A percentile compares a stretch with the other conserved stretches of the same genome.
Conservation (phyloP, 2,113 vertebrate species). For the Chloebia gouldiae region DNA sequence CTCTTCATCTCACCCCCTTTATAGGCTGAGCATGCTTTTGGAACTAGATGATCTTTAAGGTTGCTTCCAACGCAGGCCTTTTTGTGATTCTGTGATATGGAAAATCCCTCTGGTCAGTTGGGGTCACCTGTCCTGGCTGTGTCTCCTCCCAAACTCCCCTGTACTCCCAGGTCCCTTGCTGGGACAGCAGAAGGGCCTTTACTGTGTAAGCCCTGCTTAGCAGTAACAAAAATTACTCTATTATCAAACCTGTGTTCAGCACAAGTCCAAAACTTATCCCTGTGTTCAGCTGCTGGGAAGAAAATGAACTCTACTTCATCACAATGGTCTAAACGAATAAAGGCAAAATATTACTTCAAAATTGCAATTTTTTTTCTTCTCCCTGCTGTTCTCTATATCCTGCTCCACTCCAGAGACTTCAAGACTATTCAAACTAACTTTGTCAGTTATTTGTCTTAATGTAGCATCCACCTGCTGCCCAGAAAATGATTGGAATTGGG, state of each 20-base stretch:
- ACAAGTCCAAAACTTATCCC: background rate
- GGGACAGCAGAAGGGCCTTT: background rate
- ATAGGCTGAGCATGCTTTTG: background rate
- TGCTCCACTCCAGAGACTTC: background rate
- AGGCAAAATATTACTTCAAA: background rate
- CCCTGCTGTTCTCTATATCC: background rate
- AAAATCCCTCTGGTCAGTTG: background rate
- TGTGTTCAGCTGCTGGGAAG: background rate
- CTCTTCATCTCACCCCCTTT: background rate
- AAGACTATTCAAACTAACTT: background rate
- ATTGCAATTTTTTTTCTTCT: background rate
- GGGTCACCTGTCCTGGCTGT: background rate
- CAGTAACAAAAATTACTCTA: background rate
- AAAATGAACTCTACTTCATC: background rate
- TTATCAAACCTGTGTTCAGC: background rate
- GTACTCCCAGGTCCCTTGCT: background rate
- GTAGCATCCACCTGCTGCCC: conserved; percentile 85
- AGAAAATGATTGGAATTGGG: conserved; percentile 86
- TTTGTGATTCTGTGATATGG: background rate
- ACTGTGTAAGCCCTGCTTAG: background rate
- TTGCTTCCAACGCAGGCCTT: background rate
- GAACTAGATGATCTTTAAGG: background rate
- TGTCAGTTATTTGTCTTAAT: conserved; percentile 21
- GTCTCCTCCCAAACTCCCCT: background rate
- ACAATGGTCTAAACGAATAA: background rate